phyloP scores from a whole-genome alignment of 1,140 invertebrate species.

The Araneus ventricosus region DNA sequence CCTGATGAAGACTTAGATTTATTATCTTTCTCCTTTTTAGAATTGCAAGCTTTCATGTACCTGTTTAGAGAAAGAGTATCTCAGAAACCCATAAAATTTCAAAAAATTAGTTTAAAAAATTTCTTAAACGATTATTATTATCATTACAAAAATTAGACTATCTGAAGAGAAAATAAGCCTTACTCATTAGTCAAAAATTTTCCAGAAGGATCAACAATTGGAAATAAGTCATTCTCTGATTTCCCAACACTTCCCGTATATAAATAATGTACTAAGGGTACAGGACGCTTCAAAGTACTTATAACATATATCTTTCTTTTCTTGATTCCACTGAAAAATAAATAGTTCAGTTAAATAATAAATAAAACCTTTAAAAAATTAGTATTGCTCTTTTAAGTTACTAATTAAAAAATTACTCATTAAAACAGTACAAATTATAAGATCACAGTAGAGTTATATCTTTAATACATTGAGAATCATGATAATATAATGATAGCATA shows the following conservation, averaged over 20 bases:
- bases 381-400: too few relatives aligned
- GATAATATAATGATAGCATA: too few relatives aligned
- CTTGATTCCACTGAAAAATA: conserved; percentile 85
- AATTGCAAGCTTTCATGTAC: conserved; percentile 34
- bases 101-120: not conserved
- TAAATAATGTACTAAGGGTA: conserved; percentile 96
- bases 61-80: not conserved
- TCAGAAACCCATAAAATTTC: not conserved
- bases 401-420: not conserved
- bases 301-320: conserved; percentile 97
- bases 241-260: conserved; percentile 93
- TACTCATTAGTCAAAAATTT: conserved; percentile 87
- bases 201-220: conserved; percentile 89
- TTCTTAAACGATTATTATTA: too few relatives aligned
- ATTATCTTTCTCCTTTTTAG: conserved; percentile 11
- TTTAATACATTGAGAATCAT: too few relatives aligned
- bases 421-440: too few relatives aligned
- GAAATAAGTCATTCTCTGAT: conserved; percentile 89
- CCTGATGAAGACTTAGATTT: conserved; percentile 29
- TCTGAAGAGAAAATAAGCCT: conserved; percentile 76
- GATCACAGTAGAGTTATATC: too few relatives aligned
- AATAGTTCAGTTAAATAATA: conserved; percentile 30
- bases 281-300: conserved; percentile 94
- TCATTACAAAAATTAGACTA: not conserved
- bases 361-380: not conserved